phyloP scores from a whole-genome alignment of 2,888 invertebrate species.

The Cryptophagus acutangulus region DNA sequence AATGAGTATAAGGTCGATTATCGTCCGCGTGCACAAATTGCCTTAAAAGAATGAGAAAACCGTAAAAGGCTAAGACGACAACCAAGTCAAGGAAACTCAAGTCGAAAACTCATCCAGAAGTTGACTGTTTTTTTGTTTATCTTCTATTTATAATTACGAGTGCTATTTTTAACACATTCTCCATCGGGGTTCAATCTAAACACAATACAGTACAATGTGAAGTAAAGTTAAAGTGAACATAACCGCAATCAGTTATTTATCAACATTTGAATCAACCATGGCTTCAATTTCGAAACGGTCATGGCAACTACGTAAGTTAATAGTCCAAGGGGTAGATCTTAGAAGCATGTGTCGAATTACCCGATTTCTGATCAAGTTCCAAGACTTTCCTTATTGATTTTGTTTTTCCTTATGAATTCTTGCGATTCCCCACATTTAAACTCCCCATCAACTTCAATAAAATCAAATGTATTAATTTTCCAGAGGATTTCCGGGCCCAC shows the following conservation, averaged over 20 bases:
- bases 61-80: conserved; percentile 34
- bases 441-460: too few species aligned
- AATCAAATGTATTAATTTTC: conserved; percentile 40
- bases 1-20: neutral
- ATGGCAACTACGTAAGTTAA: conserved; percentile 76
- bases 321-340: neutral
- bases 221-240: conserved; percentile 37
- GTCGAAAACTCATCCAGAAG: conserved; percentile 13
- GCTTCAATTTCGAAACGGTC: conserved; percentile 57
- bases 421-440: too few species aligned
- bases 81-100: conserved; percentile 39
- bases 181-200: conserved; percentile 16
- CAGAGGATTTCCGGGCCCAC: conserved; percentile 86
- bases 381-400: too few species aligned
- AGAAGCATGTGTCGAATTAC: too few species aligned
- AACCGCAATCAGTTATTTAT: conserved; percentile 24
- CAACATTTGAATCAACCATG: conserved; percentile 29
- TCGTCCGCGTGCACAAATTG: conserved; percentile 1
- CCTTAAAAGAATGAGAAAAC: conserved; percentile 21
- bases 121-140: conserved; percentile 21
- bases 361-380: too few species aligned
- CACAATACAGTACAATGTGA: conserved; percentile 38
- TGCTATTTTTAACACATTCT: conserved; percentile 28
- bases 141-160: conserved; percentile 26
- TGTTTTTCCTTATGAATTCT: too few species aligned